Percentiles rank a stretch among this genome's conserved stretches.
Conservation (phyloP, 2,888 invertebrate genomes). For the Drosophila yooni region DNA sequence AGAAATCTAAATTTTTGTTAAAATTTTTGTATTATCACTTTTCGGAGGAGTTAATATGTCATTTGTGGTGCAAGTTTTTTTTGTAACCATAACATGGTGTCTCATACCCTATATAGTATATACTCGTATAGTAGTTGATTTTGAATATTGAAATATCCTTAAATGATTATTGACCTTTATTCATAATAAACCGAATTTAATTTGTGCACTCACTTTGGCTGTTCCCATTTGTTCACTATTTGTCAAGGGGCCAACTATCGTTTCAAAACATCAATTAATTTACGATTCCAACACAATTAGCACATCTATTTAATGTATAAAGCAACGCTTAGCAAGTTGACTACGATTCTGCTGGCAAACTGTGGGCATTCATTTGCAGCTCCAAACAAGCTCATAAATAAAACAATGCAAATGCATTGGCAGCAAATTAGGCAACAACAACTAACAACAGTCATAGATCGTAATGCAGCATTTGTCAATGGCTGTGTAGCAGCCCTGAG, state of each 20-base stretch:
- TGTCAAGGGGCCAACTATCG: conserved; percentile 24
- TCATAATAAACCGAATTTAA: conserved; percentile 19
- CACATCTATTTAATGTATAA: conserved; percentile 59
- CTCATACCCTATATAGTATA: neutral
- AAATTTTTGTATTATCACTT: neutral
- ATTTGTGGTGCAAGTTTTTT: neutral
- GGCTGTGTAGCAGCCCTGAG: conserved; percentile 5
- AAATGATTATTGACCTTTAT: conserved; percentile 15
- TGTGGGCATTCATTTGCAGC: conserved; percentile 43
- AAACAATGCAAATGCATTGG: conserved; percentile 57
- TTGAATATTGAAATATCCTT: neutral
- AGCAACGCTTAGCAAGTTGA: conserved; percentile 27
- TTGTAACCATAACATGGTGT: neutral
- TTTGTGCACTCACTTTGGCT: conserved; percentile 16
- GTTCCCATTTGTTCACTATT: conserved; percentile 28
- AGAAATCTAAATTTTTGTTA: neutral
- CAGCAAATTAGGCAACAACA: conserved; percentile 48
- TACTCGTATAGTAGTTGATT: neutral
- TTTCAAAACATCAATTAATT: conserved; percentile 54
- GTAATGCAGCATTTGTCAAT: conserved; percentile 19
- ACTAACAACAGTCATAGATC: conserved; percentile 19
- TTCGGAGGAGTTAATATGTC: neutral
- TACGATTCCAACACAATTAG: conserved; percentile 55
- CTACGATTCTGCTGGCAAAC: conserved; percentile 25
- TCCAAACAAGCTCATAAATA: conserved; percentile 50